Conservation (phyloP, 2,888 invertebrate genomes). For the Chirona hameri region DNA sequence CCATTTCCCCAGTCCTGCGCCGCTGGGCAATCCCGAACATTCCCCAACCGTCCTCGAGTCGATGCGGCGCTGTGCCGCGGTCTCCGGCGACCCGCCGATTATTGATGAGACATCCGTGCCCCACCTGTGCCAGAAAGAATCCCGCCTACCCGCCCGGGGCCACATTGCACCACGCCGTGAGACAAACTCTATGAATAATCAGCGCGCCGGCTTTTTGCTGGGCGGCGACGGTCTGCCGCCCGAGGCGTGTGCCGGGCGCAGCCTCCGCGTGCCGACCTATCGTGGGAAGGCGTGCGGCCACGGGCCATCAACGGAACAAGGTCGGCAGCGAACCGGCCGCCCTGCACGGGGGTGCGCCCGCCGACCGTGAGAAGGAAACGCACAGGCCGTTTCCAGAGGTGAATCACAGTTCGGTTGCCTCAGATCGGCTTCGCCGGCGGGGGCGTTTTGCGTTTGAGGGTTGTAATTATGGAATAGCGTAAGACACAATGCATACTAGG, state of each 20-base stretch:
- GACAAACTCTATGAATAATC: neutral
- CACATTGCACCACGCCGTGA: neutral
- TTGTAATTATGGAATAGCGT: too few relatives aligned
- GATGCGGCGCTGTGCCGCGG: too few relatives aligned
- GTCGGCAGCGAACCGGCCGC: neutral
- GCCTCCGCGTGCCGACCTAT: neutral
- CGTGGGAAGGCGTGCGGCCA: neutral
- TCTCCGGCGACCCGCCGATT: neutral
- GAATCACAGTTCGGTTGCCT: too few relatives aligned
- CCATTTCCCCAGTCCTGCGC: too few relatives aligned
- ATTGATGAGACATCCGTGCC: neutral
- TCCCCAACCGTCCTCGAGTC: too few relatives aligned
- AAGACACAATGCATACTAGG: too few relatives aligned
- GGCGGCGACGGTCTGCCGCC: neutral
- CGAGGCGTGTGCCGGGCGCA: neutral
- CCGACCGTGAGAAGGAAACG: too few relatives aligned
- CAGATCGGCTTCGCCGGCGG: too few relatives aligned
- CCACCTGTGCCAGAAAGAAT: neutral
- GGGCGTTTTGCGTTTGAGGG: too few relatives aligned
- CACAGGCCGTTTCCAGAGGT: too few relatives aligned
- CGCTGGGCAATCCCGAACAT: too few relatives aligned
- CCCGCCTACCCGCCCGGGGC: neutral
- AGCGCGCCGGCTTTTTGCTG: neutral
- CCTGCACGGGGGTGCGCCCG: neutral
- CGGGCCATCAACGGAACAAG: neutral